Base-by-base conservation (phyloP, 2,797 vertebrate species). In the Gouania willdenowi region DNA sequence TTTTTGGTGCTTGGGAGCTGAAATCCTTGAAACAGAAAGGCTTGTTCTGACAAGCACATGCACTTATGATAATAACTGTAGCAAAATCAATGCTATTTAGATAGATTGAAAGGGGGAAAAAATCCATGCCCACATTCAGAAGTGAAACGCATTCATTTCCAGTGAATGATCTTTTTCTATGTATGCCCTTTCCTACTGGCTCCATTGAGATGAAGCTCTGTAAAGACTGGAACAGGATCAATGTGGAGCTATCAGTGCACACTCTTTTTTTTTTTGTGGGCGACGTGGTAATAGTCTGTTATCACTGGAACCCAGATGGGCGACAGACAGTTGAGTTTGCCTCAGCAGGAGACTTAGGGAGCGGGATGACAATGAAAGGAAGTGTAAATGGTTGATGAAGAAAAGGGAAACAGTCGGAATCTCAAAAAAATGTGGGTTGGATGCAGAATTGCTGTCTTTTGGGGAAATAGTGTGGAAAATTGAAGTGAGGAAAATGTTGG, bases 161-260 rank as follows among this genome's bases (percentile, higher is more conserved):
- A 58, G 48, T 39, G 61, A 37, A 67, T 36, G 26, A 40, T 33
- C 30, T 18, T 24, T 70, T 71, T 34, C 42, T 41, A 18, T 45
- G 17, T 23, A 23, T 40, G 41, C 29, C 17, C 26, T 36, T 38
- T 49, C 6, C 21, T 60, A 28, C 43, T 51, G 46, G 34, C 44
- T 45, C 65, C 46, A 31, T 21, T 23, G 66, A 45, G 74, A 71
- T 44, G 9, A n/a, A 46, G 45, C 48, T 49, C 44, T 39, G 30
- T 54, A 45, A 63, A 72, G 63, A 53, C 66, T 48, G 72, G 62
- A 67, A 42, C 39, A 48, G 56, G 78, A 87, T 87, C 85, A 81
- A 83, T 86, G 69, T 56, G 15, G 47, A 69, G 64, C 77, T 59
- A 42, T 65, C 46, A 22, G 28, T 55, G 27, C 21, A 20, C 61